Evolutionary conservation across 2,113 vertebrate species (phyloP), one percentile per base, ranked within the genome.

Genomic region (Toxostoma redivivum): DNA sequence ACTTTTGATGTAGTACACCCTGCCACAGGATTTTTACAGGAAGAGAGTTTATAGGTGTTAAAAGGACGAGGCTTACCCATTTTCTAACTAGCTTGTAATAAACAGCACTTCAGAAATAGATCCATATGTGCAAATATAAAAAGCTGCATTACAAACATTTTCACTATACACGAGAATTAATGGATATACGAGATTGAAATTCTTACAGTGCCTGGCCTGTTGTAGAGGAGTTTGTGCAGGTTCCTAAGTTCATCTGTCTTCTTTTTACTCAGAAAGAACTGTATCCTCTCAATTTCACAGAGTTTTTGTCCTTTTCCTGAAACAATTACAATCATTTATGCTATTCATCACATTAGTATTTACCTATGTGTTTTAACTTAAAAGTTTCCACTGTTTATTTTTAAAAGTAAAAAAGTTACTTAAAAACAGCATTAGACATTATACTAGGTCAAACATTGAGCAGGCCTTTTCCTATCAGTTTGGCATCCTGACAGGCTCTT

Each of bases 121-220:
- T 30, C 25, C 24, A 23, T 4, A 33, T 0, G 3, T 30, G 25
- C 23, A 81, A 70, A 40, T 12, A 37, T 42, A 54, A 51, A 82
- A 81, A 78, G 10, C 58, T 31, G 7, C 14, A 62, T 38, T 38
- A 73, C 12, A 72, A 61, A 70, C 22, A 51, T 51, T 65, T 80
- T 69, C 33, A 80, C 48, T 79, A 25, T 5, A 28, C 33, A 40
- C 22, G 7, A 93, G 44, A 86, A 77, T 15, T 27, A 93, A 66
- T 1, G 58, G 37, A 76, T 48, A 64, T 1, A 65, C 9, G 91
- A 83, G 11, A 62, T 2, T 17, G 33, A 92, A 82, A 31, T 69
- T 94, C 97, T 98, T 98, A 99, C 99, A 96, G 99, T 99, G 96
- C 99, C 99, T 7, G 98, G 99, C 45, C 99, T 97, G 97, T 99